phyloP scores from a whole-genome alignment of 2,888 invertebrate genomes.

The Eumacrocentrus americanus region DNA sequence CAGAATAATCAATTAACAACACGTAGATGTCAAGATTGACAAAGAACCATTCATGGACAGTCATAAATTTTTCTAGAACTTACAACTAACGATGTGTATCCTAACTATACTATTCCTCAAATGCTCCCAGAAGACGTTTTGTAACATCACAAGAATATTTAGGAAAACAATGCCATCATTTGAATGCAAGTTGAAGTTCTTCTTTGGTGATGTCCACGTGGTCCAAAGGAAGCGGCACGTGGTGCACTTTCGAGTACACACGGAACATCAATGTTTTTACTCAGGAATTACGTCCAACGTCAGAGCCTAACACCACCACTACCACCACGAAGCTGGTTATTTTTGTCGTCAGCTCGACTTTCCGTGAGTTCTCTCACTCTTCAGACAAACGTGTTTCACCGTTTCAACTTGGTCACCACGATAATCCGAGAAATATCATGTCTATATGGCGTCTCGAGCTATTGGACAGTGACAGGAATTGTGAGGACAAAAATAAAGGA shows the following conservation, averaged over 20 bases:
- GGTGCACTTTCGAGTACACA: neutral
- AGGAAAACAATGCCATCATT: too few relatives aligned
- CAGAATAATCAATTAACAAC: too few relatives aligned
- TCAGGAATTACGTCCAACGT: neutral
- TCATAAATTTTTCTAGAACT: too few relatives aligned
- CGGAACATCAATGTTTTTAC: neutral
- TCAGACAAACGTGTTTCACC: neutral
- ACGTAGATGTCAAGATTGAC: too few relatives aligned
- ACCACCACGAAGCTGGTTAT: slow-evolving; percentile 1
- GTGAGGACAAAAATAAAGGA: too few relatives aligned
- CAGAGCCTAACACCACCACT: neutral
- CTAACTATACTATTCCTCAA: too few relatives aligned
- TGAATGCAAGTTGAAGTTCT: neutral
- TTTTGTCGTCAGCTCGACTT: slow-evolving; percentile 6
- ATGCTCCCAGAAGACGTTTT: too few relatives aligned
- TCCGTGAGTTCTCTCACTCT: neutral
- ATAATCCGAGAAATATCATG: neutral
- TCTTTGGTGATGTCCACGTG: neutral
- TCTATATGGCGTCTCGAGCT: too few relatives aligned
- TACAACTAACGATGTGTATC: too few relatives aligned
- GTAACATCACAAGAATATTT: too few relatives aligned
- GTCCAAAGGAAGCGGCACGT: neutral
- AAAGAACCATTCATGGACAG: too few relatives aligned
- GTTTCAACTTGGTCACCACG: neutral
- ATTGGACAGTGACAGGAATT: too few relatives aligned